These are phyloP conservation scores for Mungos mungo DNA, from an alignment of 2,113 vertebrate species.

Conservation along the genomic window DNA sequence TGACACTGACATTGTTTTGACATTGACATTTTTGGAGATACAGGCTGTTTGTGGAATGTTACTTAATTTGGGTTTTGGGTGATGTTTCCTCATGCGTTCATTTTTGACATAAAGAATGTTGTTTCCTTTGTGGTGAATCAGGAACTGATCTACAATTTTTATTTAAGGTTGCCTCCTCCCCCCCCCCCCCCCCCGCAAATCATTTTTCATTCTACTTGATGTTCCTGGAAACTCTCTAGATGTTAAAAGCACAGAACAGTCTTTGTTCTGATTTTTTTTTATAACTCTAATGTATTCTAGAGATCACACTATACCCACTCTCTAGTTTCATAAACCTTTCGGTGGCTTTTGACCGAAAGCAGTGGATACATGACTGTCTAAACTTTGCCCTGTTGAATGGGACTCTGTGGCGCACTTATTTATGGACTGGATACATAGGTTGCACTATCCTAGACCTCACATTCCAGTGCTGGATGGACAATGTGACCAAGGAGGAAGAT, in stretches of 20 bases:
- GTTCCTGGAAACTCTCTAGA: not conserved
- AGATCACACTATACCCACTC: not conserved
- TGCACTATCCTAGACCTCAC: not conserved
- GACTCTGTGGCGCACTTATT: not conserved
- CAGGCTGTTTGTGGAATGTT: not conserved
- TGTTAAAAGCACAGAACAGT: not conserved
- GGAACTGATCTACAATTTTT: not conserved
- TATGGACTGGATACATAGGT: not conserved
- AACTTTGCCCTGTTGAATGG: not conserved
- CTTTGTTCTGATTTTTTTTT: not conserved
- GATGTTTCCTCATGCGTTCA: not conserved
- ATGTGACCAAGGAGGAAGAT: not conserved
- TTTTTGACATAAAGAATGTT: not conserved
- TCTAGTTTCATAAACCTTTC: not conserved
- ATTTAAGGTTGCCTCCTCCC: not conserved
- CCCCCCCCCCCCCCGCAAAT: not conserved
- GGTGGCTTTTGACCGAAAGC: not conserved
- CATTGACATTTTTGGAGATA: not conserved
- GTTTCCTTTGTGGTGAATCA: not conserved
- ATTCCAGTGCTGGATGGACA: not conserved
- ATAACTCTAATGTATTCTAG: not conserved
- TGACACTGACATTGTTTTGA: not conserved
- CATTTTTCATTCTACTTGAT: not conserved
- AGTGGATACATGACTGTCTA: not conserved
- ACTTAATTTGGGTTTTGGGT: not conserved